Evolutionary conservation across 2,888 invertebrate genomes (phyloP), one percentile per base, ranked within the genome.

Genomic region (Cheilosia grossa): DNA sequence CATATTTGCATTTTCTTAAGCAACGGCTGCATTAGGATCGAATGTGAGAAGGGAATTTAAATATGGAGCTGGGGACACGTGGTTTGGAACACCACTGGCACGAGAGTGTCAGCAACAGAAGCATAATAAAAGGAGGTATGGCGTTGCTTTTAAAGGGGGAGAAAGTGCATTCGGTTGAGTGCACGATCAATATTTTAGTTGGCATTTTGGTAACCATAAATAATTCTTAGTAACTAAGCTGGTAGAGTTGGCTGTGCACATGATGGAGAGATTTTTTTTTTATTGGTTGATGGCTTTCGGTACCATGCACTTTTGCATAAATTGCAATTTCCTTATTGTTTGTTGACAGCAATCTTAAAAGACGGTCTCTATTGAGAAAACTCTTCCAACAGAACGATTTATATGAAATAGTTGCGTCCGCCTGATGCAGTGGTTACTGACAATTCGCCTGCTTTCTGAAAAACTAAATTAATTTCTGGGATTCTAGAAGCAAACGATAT

Each of bases 141-240:
- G 5, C 24, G 37, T n/a, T 21, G 13, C 10, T 6, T 24, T 51
- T 13, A 10, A 24, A 7, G 13, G 27, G 9, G 44, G 13, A n/a
- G 7, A 27, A 27, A 74, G 54, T 69, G 59, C 40, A 54, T 79
- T 44, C 15, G 67, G 59, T 61, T 72, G 61, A 79, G 72, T 79
- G 67, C 66, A 72, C 24, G 42, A 72, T 82, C 78, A 82, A 73
- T 82, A 73, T 51, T 67, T 61, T 24, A 47, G 53, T 33, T 54
- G n/a, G n/a, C n/a, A n/a, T n/a, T n/a, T n/a, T n/a, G 42, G 33
- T 30, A 64, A 54, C 58, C 37, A 53, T 61, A 59, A 66, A 70
- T 82, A 70, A 70, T 77, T 66, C 59, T 47, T 7, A 42, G 21
- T 54, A 66, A 54, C 53, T 79, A 37, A 37, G 15, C 17, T 64